Evolutionary conservation across 1,140 invertebrate genomes (phyloP), one percentile per base, ranked within the genome.

Genomic region (Gonatopus flavifemur): DNA sequence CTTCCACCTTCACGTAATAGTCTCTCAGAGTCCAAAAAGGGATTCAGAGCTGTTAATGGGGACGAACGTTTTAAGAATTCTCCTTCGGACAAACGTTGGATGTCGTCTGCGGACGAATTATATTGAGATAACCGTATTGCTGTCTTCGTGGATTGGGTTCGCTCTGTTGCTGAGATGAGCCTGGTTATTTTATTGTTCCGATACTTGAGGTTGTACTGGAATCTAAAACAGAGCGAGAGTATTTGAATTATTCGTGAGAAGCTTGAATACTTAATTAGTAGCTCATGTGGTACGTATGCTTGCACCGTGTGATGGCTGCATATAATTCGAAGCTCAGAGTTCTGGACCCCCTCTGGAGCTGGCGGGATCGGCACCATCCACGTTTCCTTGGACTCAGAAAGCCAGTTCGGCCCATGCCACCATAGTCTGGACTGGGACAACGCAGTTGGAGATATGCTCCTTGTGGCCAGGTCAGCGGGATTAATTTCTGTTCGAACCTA

Each of bases 1-100:
- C 72, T 35, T 6, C 76, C 69, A 8, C 73, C 72, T 10, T 76
- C 74, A 20, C 72, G 51, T 0, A 78, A 9, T 0, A 79, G 3
- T 19, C 59, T 59, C 13, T 57, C 37, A 1, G 39, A 2, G 46
- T 76, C 72, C 4, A 78, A 6, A 55, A 73, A 73, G 16, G 70
- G 65, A 21, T 56, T 46, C 30, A 70, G 44, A n/a, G n/a, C n/a
- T n/a, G 2, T 18, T 13, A 21, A 22, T 10, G 5, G 42, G 25
- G 21, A 28, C 35, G 28, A 22, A 47, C n/a, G 12, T 12, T n/a
- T 19, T 9, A 38, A 16, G 3, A 21, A n/a, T 38, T 10, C 22
- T n/a, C 15, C 2, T 10, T 19, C 22, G 30, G 28, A 32, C 6
- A 49, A 4, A 21, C 19, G 6, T 8, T 18, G 5, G 10, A 38